Base-by-base conservation (phyloP, 2,888 invertebrate species). In the Cloeon dipterum region DNA sequence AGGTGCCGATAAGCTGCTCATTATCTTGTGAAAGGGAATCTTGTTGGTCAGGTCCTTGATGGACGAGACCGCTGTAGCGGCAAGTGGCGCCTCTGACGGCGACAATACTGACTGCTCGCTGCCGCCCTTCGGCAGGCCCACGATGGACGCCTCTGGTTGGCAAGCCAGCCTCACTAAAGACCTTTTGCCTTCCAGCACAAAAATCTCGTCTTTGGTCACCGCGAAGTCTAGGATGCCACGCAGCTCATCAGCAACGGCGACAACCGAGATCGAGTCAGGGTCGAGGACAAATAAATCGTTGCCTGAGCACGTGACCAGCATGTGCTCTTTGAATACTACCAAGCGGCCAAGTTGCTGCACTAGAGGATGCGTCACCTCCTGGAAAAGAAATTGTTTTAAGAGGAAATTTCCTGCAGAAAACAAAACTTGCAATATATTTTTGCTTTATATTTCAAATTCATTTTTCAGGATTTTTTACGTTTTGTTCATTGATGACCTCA, bases 121-220 rank as follows among this genome's bases (percentile, higher is more conserved):
- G n/a, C 5, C 5, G 29, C n/a, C 7, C 13, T 5, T 5, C 7
- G 7, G n/a, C 29, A 29, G 29, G n/a, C 14, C n/a, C 5, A n/a
- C 5, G 29, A 13, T 14, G 5, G 32, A 16, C 13, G 25, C 39
- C 19, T 83, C 83, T 8, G 85, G 83, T 48, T 65, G 58, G 45
- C 68, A 69, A 25, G 77, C 73, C 34, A 88, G 65, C n/a, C 88
- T 64, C 37, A 86, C 57, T 42, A 88, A 57, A 48, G 76, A 77
- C 43, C 83, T 66, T 34, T 71, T 65, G 0, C 81, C 81, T 52
- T 82, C 79, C 47, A 89, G 58, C 35, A 88, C 62, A 58, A 86
- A 86, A 46, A 88, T 74, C 47, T 62, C 62, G 36, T 51, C 51
- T 7, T 48, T 36, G 20, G 44, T 44, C 13, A 45, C 42, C 23